A percentile compares a stretch with the other conserved stretches of the same genome.
phyloP scores from a whole-genome alignment of 2,797 vertebrate genomes.

The Fratercula arctica region DNA sequence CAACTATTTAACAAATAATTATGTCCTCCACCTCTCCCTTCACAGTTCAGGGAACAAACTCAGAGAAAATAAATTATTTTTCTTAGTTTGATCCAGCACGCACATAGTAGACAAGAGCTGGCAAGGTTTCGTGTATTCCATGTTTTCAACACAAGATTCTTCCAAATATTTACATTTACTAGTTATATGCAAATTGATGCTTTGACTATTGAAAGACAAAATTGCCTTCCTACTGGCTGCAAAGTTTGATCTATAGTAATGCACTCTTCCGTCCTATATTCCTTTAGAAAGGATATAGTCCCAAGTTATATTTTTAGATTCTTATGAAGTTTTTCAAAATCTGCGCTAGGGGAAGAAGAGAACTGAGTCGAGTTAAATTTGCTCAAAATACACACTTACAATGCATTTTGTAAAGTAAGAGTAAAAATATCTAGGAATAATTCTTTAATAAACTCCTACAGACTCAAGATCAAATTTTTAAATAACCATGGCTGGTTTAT shows the following conservation, averaged over 20 bases:
- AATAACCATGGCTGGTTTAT: background rate
- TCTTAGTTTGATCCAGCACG: background rate
- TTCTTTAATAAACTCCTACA: background rate
- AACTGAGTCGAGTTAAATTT: background rate
- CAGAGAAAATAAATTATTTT: background rate
- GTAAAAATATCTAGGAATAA: background rate
- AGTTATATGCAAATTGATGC: background rate
- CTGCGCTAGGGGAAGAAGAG: background rate
- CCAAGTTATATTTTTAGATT: background rate
- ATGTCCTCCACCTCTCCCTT: background rate
- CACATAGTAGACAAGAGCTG: background rate
- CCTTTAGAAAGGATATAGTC: background rate
- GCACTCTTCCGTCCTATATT: background rate
- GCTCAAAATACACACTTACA: background rate
- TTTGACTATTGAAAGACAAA: background rate
- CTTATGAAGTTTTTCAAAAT: background rate
- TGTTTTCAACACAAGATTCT: background rate
- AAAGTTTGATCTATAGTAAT: background rate
- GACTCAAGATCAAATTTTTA: background rate
- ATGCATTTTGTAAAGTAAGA: background rate
- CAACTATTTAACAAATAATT: background rate
- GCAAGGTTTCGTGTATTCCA: background rate
- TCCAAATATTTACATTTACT: background rate
- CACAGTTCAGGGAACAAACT: constrained; percentile 13
- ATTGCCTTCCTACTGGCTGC: background rate